Base-by-base conservation (phyloP, 2,113 vertebrate species). In the Cathartes aura region DNA sequence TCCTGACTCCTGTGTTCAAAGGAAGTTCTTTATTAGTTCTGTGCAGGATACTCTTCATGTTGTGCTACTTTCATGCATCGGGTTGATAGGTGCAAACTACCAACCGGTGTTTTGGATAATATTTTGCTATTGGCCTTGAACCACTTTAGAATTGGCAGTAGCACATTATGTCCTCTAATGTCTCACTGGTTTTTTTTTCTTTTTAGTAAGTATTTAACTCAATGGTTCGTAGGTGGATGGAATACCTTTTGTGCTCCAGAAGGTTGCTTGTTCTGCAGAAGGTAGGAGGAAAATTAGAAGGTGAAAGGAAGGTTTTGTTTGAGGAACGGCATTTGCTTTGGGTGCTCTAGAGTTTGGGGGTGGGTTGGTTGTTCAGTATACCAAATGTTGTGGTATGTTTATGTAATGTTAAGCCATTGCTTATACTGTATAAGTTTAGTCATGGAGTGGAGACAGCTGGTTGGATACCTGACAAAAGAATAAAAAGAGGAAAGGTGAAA, bases 1-100 rank as follows among this genome's bases (percentile, higher is more conserved):
- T 96, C 95, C 88, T 84, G 89, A 85, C 91, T 91, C 70, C 50
- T 36, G 47, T 58, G 80, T 89, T 87, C 86, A 93, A 78, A 80
- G 63, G 42, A 89, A 78, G 27, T 66, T 92, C 75, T 86, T 93
- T 82, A 84, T 92, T 95, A 93, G 66, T 82, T 91, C 52, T 87
- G 60, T 84, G 60, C 68, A 52, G 53, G 47, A 32, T 84, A 55
- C 23, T 48, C 18, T 53, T 93, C 59, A 32, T 43, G 18, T 91
- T 82, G 64, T 94, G 59, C 88, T 89, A 8, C 42, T 90, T 70
- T 62, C 34, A 11, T 60, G 23, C 9, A 2, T 10, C 22, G 32
- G 15, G 12, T 64, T 64, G 66, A 36, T 16, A 64, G 43, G 45
- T 48, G 11, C 36, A 62, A 40, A 32, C 27, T 60, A 2, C 48